phyloP scores from a whole-genome alignment of 1,140 invertebrate species.

The Archivesica marissinica region DNA sequence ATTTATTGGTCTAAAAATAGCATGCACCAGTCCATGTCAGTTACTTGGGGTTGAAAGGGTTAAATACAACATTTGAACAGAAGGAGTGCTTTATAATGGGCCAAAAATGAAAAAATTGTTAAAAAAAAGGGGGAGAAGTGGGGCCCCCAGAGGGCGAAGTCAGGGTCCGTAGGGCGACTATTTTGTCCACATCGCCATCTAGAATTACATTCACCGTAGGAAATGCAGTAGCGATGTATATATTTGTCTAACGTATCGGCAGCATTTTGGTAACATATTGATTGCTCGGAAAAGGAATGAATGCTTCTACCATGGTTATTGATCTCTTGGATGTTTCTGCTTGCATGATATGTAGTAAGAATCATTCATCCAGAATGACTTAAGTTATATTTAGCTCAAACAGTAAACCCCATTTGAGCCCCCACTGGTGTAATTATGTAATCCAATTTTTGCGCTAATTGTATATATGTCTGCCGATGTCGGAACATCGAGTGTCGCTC shows the following conservation, averaged over 20 bases:
- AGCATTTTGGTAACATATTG: constrained; percentile 5
- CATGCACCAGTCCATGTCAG: too few relatives aligned
- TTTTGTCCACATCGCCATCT: too few relatives aligned
- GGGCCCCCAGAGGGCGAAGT: too few relatives aligned
- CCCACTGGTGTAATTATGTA: neutral
- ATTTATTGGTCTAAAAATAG: too few relatives aligned
- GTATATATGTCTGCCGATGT: neutral
- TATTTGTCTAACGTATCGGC: neutral
- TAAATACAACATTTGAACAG: too few relatives aligned
- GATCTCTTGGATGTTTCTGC: neutral
- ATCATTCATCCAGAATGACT: constrained; percentile 2
- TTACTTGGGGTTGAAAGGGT: too few relatives aligned
- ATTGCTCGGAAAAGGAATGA: neutral
- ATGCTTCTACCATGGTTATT: neutral
- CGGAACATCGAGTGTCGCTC: neutral
- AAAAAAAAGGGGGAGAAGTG: too few relatives aligned
- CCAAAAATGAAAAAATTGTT: too few relatives aligned
- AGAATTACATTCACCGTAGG: too few relatives aligned
- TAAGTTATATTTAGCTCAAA: neutral
- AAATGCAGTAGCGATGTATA: too few relatives aligned
- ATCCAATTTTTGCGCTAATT: constrained; percentile 19
- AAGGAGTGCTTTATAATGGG: too few relatives aligned
- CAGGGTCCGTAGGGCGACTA: too few relatives aligned
- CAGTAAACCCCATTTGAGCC: constrained; percentile 2
- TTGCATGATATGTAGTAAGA: neutral